These are phyloP conservation scores for Anthoptus insignis DNA, from an alignment of 2,888 invertebrate genomes.

Conservation along the genomic window DNA sequence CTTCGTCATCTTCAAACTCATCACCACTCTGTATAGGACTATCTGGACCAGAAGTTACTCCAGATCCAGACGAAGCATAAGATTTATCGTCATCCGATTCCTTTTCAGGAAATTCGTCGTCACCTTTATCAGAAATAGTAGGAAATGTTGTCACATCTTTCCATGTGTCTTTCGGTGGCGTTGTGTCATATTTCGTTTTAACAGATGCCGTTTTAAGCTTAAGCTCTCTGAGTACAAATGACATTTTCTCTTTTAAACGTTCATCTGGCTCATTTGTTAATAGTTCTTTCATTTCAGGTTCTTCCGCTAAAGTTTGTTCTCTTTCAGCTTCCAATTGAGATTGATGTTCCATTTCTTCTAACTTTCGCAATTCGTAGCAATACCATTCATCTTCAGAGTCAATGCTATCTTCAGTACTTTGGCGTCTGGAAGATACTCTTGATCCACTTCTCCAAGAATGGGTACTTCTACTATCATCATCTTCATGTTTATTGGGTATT, in stretches of 20 bases:
- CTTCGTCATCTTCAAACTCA: slow-evolving; percentile 90
- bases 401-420: slow-evolving; percentile 97
- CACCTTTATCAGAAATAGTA: slow-evolving; percentile 75
- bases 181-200: slow-evolving; percentile 75
- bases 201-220: slow-evolving; percentile 88
- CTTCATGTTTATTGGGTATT: slow-evolving; percentile 92
- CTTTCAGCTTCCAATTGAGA: slow-evolving; percentile 89
- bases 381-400: slow-evolving; percentile 98
- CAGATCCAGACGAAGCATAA: slow-evolving; percentile 90
- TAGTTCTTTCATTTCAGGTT: slow-evolving; percentile 84
- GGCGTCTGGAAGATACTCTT: slow-evolving; percentile 94
- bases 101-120: slow-evolving; percentile 63
- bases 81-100: slow-evolving; percentile 78
- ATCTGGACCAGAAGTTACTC: slow-evolving; percentile 96
- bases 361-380: slow-evolving; percentile 94
- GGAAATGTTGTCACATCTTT: slow-evolving; percentile 82
- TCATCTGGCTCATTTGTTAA: slow-evolving; percentile 87
- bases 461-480: slow-evolving; percentile 95
- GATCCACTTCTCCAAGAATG: slow-evolving; percentile 96
- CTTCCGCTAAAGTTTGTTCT: slow-evolving; percentile 87
- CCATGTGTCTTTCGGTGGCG: slow-evolving; percentile 73
- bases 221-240: slow-evolving; percentile 92
- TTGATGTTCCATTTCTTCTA: slow-evolving; percentile 95
- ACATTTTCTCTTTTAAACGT: slow-evolving; percentile 93
- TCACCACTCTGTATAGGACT: slow-evolving; percentile 93